Base-by-base conservation (phyloP, 1,140 invertebrate genomes). In the Drosophila punjabiensis region DNA sequence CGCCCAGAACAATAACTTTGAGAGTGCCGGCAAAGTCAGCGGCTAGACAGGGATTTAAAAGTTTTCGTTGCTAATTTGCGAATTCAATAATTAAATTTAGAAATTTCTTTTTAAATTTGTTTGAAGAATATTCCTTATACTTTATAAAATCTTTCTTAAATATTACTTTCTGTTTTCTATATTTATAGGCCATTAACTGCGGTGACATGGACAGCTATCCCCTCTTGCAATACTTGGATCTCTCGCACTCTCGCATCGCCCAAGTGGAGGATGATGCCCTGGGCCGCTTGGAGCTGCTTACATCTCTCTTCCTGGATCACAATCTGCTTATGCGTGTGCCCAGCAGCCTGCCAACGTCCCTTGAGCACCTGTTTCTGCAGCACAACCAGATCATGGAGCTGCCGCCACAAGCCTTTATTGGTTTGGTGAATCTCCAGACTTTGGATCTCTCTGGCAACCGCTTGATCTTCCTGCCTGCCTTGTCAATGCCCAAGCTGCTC, bases 121-220 rank as follows among this genome's bases (percentile, higher is more conserved):
- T 32, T 18, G 5, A 24, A 20, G 20, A 13, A 6, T 24, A 48
- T 16, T 5, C 6, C 13, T 47, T 10, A 33, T 16, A 20, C 13
- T 13, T 28, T 37, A 6, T 0, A 37, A 24, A 16, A 53, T 13
- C 13, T 4, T 56, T 28, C 2, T 62, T 10, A 45, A 30, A 37
- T 52, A 48, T 18, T 24, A 41, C 14, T 35, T 55, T 35, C 4
- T 9, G 24, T 28, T 8, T 11, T 16, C 48, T 4, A 6, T 32
- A 5, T 35, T 81, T 68, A 1, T 89, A 95, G 56, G 94, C 95
- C 1, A 96, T 99, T 18, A 95, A 95, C 45, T 95, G 97, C 79
- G 97, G 97, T n/a, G 97, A 98, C 82, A 94, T 99, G 64, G 97
- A 98, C 83, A 97, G 97, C 75, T 98, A 98, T 92, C 97, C 97